Evolutionary conservation across 2,797 vertebrate species (phyloP), one percentile per base, ranked within the genome.

Genomic region (Lagocephalus sceleratus): DNA sequence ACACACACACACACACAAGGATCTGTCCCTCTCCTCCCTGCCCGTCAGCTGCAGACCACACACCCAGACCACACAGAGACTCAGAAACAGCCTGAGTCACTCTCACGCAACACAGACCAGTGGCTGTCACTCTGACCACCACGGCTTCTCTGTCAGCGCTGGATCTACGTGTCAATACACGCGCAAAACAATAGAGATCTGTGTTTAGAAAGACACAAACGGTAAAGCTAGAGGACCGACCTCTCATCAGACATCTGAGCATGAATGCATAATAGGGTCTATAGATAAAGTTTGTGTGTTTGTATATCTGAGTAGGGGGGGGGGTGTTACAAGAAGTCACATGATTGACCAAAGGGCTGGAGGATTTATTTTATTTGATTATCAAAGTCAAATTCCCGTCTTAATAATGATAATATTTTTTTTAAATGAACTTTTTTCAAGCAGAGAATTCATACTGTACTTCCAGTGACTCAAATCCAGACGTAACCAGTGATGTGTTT

Each of bases 41-140:
- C 89, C 82, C 68, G 86, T 92, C 89, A 89, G 87, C 87, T 82
- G 88, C 82, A 94, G 96, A 98, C 95, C 96, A 97, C 95, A 97
- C 96, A 98, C 91, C 87, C 92, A 90, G 91, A 91, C 91, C 91
- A 92, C 91, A 92, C 91, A 92, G 89, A 87, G 83, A 85, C 78
- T 89, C 81, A 87, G 85, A 84, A 35, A 71, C 81, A 91, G 90
- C 86, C 88, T 82, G 69, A 86, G 89, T 89, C 90, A 60, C 92
- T 95, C 87, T 91, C 95, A 95, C 90, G 92, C 93, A 95, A 94
- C 84, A 62, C 59, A 80, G 77, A 88, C 84, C 70, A 74, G 61
- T 67, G 90, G 87, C 93, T 95, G 93, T 95, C 93, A 92, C 85
- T 92, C 84, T 7, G 81, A 64, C 65, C 73, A 61, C 60, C 66